Conservation (phyloP, 1,140 invertebrate species). For the Heliconius congener region DNA sequence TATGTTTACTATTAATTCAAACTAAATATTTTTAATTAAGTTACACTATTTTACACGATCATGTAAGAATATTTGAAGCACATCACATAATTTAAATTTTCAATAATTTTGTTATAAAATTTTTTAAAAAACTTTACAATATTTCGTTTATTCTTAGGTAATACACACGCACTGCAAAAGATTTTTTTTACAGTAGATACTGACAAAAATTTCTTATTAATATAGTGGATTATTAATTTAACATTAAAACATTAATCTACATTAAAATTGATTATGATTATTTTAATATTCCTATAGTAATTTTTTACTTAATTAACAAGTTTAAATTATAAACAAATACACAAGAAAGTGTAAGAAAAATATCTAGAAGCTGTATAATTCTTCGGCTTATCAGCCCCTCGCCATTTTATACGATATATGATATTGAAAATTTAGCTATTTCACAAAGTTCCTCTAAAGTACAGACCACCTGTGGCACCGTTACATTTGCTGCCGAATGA, state of each 20-base stretch:
- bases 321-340: not conserved
- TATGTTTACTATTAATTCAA: too few species aligned
- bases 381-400: conserved; percentile 21
- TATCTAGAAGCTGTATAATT: conserved; percentile 8
- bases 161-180: too few species aligned
- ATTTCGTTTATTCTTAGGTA: too few species aligned
- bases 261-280: not conserved
- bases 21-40: too few species aligned
- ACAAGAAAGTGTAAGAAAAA: not conserved
- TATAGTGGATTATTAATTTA: too few species aligned
- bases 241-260: too few species aligned
- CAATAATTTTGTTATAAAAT: too few species aligned
- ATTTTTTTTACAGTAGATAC: not conserved
- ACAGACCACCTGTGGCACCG: conserved; percentile 28
- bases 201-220: not conserved
- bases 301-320: not conserved
- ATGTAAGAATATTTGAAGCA: too few species aligned
- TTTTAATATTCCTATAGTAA: not conserved
- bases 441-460: conserved; percentile 17
- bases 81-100: too few species aligned
- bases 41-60: too few species aligned
- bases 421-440: conserved; percentile 34
- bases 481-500: conserved; percentile 22
- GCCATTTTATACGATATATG: conserved; percentile 18
- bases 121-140: not conserved